Conservation (phyloP, 1,140 invertebrate genomes). For the Ylistrum balloti region DNA sequence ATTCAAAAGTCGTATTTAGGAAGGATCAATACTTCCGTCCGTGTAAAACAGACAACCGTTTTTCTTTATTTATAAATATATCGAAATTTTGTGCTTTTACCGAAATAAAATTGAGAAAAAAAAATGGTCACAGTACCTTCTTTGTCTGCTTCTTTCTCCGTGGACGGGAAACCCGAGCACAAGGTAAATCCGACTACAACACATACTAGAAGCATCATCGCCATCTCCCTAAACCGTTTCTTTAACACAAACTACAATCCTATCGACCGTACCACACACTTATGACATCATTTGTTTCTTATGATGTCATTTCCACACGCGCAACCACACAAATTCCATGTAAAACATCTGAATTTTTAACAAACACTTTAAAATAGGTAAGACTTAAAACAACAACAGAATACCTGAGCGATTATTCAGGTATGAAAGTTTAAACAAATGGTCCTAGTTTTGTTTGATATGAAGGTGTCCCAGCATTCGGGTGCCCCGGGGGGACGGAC, state of each 20-base stretch:
- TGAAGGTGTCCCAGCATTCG: neutral
- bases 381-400: too few relatives aligned
- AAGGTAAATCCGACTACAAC: neutral
- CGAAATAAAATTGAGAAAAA: too few relatives aligned
- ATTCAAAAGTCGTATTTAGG: too few relatives aligned
- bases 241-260: neutral
- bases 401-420: neutral
- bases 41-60: too few relatives aligned
- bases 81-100: too few relatives aligned
- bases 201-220: neutral
- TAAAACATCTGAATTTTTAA: too few relatives aligned
- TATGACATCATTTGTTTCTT: too few relatives aligned
- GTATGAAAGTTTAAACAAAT: neutral
- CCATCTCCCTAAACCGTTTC: neutral
- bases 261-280: neutral
- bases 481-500: neutral
- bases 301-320: neutral
- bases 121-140: neutral
- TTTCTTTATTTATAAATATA: too few relatives aligned
- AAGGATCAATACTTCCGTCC: too few relatives aligned
- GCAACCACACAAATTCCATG: neutral
- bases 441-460: neutral
- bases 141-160: neutral
- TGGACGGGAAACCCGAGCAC: neutral
- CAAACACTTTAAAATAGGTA: too few relatives aligned